Base-by-base conservation (phyloP, 2,888 invertebrate genomes). In the Odontomyia ornata region DNA sequence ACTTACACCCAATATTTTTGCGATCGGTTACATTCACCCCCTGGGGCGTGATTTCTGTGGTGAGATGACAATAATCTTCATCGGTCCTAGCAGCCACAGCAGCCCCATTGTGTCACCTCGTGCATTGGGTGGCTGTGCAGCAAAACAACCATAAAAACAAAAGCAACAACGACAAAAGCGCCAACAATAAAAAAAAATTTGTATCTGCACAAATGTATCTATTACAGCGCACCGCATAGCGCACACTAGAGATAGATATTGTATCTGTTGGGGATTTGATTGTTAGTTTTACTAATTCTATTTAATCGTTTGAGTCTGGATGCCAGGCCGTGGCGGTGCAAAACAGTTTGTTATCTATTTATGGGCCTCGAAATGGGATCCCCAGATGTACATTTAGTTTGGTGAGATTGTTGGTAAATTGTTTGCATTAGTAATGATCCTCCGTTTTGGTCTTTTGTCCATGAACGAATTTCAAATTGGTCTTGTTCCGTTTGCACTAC, bases 1-100 rank as follows among this genome's bases (percentile, higher is more conserved):
- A 65, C 65, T 65, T 27, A 36, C 36, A 65, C 15, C 21, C 18
- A 27, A 65, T 36, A 36, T 28, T 65, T 27, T 65, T 5, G n/a
- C 30, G 28, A 18, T 65, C 65, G 65, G 65, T 65, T 65, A 65
- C 65, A 65, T 65, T 65, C 65, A 65, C 65, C 65, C 65, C 65
- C 28, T 27, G 13, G 65, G 65, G 36, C 5, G 36, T 3, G 5
- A 36, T 36, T 9, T 5, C 9, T 36, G 9, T 36, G 9, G 11
- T 1, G 62, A 62, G 62, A 62, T 62, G 23, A 62, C 28, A 62
- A 62, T 62, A 25, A 27, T 62, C 62, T 62, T 27, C 62, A 27
- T 27, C 62, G 27, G 23, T 36, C 36, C 36, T 36, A 36, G 36
- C 36, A 36, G 9, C 36, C 36, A 36, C 36, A 36, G 3, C 36